These are phyloP conservation scores for Lissocephala sabroskyi DNA, from an alignment of 2,888 invertebrate genomes.

Conservation along the genomic window DNA sequence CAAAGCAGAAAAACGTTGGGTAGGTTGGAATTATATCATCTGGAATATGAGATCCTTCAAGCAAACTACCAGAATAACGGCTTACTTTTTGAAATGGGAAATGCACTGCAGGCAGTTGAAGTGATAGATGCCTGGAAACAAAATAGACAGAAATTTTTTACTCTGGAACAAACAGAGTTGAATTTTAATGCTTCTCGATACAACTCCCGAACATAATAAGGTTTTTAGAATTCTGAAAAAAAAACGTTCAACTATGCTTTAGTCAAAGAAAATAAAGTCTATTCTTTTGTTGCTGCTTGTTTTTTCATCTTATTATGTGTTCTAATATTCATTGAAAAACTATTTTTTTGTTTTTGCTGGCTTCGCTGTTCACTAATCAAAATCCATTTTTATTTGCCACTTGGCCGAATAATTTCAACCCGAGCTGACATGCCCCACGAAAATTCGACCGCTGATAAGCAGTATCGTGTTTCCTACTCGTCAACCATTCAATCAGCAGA, in stretches of 20 bases:
- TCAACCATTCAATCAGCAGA: background rate
- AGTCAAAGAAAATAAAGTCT: background rate
- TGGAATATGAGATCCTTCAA: slow-evolving; percentile 11
- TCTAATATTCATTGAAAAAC: too few relatives aligned
- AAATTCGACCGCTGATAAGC: background rate
- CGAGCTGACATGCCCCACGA: background rate
- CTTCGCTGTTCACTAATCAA: background rate
- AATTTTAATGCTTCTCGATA: too few relatives aligned
- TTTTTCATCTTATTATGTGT: too few relatives aligned
- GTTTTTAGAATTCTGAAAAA: background rate
- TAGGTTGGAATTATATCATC: slow-evolving; percentile 6
- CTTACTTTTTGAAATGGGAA: slow-evolving; percentile 28
- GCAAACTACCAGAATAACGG: slow-evolving; percentile 4
- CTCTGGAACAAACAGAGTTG: too few relatives aligned
- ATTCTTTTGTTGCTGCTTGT: background rate
- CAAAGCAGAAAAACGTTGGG: slow-evolving; percentile 7
- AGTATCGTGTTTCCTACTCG: background rate
- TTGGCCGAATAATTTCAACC: too few relatives aligned
- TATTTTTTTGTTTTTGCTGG: background rate
- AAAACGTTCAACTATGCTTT: background rate
- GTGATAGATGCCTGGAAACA: slow-evolving; percentile 11
- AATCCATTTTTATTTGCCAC: background rate
- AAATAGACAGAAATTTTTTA: too few relatives aligned
- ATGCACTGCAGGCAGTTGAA: slow-evolving; percentile 6
- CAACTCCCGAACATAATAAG: too few relatives aligned